Conservation (phyloP, 1,140 invertebrate species). For the Zaprionus gabonicus region DNA sequence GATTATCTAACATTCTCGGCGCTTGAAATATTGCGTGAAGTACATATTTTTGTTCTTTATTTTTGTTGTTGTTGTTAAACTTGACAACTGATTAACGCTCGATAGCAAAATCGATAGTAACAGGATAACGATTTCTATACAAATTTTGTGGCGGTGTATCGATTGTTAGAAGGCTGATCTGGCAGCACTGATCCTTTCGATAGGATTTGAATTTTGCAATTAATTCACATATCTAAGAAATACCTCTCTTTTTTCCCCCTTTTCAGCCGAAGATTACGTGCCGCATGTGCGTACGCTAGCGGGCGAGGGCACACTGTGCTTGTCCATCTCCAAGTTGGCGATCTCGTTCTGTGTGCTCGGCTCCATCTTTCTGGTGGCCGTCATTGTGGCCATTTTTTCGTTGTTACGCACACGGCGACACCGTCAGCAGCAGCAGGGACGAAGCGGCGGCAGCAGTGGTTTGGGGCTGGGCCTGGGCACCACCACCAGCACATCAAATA, state of each 20-base stretch:
- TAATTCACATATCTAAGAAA: neutral
- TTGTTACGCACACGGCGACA: conserved; percentile 86
- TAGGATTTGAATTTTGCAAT: too few species aligned
- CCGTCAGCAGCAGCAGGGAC: conserved; percentile 75
- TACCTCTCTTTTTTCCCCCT: neutral
- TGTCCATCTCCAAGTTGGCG: conserved; percentile 90
- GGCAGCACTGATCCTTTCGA: too few species aligned
- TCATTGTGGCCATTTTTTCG: conserved; percentile 88
- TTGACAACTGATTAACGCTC: too few species aligned
- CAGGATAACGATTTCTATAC: too few species aligned
- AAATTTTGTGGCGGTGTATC: too few species aligned
- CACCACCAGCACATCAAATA: conserved; percentile 63
- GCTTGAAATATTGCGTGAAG: too few species aligned
- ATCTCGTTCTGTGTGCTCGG: conserved; percentile 89
- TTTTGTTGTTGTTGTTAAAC: too few species aligned
- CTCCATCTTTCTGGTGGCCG: conserved; percentile 88
- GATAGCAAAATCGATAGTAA: too few species aligned
- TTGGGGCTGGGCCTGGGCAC: conserved; percentile 40
- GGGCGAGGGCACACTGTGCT: conserved; percentile 86
- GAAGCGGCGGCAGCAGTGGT: conserved; percentile 29
- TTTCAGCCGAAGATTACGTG: conserved; percentile 77
- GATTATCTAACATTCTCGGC: too few species aligned
- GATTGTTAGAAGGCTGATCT: too few species aligned
- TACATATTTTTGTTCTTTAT: too few species aligned
- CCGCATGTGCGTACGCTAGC: conserved; percentile 63